These are phyloP conservation scores for Sturnus vulgaris DNA, from an alignment of 2,113 vertebrate species.

Conservation along the genomic window DNA sequence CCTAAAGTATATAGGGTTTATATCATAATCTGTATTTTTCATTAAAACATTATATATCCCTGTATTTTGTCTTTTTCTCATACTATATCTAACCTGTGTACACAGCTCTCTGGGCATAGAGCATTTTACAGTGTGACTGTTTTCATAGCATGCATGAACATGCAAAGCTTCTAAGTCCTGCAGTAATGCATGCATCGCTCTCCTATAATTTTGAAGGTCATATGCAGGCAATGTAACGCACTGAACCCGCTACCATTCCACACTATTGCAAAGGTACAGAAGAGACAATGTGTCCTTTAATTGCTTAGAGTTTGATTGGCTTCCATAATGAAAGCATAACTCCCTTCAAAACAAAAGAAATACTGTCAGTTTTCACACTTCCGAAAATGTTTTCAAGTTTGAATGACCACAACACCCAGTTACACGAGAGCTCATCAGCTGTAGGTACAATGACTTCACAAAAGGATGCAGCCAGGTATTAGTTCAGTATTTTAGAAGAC, in stretches of 20 bases:
- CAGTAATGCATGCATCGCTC: not conserved
- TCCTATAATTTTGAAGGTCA: not conserved
- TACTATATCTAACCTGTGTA: not conserved
- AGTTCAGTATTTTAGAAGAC: slow-evolving; percentile 33
- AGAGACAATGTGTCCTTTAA: not conserved
- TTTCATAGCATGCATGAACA: not conserved
- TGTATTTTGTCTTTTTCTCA: not conserved
- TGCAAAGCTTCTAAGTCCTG: not conserved
- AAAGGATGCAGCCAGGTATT: not conserved
- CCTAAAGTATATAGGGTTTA: not conserved
- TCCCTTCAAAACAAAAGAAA: not conserved
- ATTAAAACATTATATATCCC: not conserved
- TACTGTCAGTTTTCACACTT: not conserved
- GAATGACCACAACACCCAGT: not conserved
- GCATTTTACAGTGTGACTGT: no score
- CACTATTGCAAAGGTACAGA: not conserved
- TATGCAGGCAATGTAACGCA: not conserved
- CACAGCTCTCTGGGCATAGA: not conserved
- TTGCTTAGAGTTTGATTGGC: not conserved
- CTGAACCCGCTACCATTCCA: not conserved
- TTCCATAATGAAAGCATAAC: not conserved
- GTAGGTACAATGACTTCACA: not conserved
- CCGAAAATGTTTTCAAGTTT: not conserved
- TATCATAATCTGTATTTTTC: not conserved
- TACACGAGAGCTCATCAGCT: not conserved